Base-by-base conservation (phyloP, 1,140 invertebrate species). In the Dendrolimus kikuchii region DNA sequence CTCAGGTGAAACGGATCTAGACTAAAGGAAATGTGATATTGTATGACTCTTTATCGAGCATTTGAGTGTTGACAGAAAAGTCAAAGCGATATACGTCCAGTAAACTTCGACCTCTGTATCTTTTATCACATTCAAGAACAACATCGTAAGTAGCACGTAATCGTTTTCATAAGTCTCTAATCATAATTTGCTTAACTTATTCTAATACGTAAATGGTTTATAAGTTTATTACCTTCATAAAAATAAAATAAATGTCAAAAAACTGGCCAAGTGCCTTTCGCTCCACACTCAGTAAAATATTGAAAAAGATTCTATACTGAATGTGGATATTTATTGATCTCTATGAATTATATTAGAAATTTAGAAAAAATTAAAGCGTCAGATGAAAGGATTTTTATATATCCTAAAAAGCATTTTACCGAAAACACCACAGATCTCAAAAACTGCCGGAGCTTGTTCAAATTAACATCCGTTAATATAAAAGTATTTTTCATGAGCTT, bases 11-110 rank as follows among this genome's bases (percentile, higher is more conserved):
- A 55, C 55, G 55, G 55, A 56, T 60, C 55, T 60, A 49, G 45
- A 64, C 46, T 10, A 48, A 39, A 54, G 50, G 59, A 64, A 64
- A 55, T 52, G 41, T 53, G 40, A 57, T 49, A 49, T 41, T 47
- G 53, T 59, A 37, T 58, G 57, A 60, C 53, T 7, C 47, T 45
- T 64, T 67, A 67, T 64, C 64, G 55, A 49, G 10, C 57, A 38
- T 55, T 52, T 62, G 52, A 59, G 56, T 50, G 59, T 41, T 51
- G 58, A 59, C 48, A 64, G 60, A 63, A 61, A 65, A 51, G 59
- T 64, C 50, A 46, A n/a, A 53, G 49, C 46, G 46, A 61, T 51
- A 58, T 23, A 23, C 38, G 42, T 49, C 38, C 43, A 39, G 23
- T 60, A 55, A 59, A 54, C 62, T 64, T 54, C 57, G 62, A 42